phyloP scores from a whole-genome alignment of 2,797 vertebrate species.

The Cuculus canorus region DNA sequence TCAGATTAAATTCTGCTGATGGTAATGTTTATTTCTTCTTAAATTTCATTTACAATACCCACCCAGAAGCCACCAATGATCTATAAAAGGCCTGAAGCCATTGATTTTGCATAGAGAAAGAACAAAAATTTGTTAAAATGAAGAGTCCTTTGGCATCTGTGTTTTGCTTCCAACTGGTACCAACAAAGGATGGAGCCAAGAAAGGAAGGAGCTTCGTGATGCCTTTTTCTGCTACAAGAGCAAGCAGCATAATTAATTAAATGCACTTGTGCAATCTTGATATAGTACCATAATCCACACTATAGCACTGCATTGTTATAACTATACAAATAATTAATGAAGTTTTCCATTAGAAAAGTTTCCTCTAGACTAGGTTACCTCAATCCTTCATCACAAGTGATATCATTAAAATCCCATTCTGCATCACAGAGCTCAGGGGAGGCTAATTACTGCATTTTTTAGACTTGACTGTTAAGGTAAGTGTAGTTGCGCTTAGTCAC shows the following conservation, averaged over 20 bases:
- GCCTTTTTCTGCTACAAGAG: neutral
- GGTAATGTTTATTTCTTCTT: conserved; percentile 49
- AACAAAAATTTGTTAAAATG: neutral
- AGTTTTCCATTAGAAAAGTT: neutral
- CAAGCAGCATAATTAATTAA: neutral
- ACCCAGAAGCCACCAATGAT: neutral
- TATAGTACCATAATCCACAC: neutral
- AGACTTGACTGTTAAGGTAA: neutral
- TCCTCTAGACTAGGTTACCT: neutral
- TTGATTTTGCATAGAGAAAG: neutral
- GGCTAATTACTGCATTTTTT: neutral
- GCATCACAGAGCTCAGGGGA: neutral
- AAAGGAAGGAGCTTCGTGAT: neutral
- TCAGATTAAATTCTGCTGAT: conserved; percentile 56
- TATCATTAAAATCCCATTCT: neutral
- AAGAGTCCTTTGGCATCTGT: neutral
- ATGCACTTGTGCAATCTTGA: neutral
- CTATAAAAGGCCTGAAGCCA: conserved; percentile 30
- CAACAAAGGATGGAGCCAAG: neutral
- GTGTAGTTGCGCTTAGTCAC: neutral
- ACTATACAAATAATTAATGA: neutral
- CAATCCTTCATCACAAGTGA: neutral
- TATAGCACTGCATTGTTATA: neutral
- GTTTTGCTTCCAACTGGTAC: neutral
- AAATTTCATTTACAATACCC: conserved; percentile 31